Evolutionary conservation across 2,797 vertebrate species (phyloP).

Genomic region (Darevskia nairensis): DNA sequence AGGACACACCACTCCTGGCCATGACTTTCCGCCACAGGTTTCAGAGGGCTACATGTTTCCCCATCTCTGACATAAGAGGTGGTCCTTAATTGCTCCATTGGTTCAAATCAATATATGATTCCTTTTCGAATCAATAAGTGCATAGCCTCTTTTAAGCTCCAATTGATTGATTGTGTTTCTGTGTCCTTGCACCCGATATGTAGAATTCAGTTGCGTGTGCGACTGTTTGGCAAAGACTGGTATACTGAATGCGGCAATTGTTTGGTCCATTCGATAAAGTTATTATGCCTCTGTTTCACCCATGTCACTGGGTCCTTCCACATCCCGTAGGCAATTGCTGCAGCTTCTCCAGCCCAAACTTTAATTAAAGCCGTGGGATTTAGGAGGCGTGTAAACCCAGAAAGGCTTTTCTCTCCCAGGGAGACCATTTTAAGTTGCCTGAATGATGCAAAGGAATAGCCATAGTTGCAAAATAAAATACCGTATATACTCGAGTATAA

Average conservation of each 20-base stretch:
- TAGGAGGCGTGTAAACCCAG: neutral
- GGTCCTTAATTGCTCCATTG: neutral
- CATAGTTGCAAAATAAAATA: neutral
- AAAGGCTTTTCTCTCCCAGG: neutral
- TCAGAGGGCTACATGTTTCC: too few species aligned
- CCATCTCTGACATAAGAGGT: too few species aligned
- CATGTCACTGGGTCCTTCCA: neutral
- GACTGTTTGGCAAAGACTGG: neutral
- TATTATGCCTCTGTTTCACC: neutral
- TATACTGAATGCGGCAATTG: neutral
- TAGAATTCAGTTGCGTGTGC: neutral
- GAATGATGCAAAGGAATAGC: neutral
- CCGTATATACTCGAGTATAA: too few species aligned
- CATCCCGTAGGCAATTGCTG: neutral
- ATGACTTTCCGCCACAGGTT: too few species aligned
- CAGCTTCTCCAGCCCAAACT: neutral
- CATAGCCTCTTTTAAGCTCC: neutral
- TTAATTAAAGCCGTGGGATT: slow-evolving; percentile 3
- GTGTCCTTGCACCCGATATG: neutral
- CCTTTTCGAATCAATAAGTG: neutral
- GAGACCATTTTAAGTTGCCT: neutral
- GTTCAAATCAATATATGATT: neutral
- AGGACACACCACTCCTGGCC: too few species aligned
- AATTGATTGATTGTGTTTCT: neutral
- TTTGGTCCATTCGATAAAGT: neutral